Conservation (phyloP, 2,113 vertebrate species). For the Pangasianodon hypophthalmus region DNA sequence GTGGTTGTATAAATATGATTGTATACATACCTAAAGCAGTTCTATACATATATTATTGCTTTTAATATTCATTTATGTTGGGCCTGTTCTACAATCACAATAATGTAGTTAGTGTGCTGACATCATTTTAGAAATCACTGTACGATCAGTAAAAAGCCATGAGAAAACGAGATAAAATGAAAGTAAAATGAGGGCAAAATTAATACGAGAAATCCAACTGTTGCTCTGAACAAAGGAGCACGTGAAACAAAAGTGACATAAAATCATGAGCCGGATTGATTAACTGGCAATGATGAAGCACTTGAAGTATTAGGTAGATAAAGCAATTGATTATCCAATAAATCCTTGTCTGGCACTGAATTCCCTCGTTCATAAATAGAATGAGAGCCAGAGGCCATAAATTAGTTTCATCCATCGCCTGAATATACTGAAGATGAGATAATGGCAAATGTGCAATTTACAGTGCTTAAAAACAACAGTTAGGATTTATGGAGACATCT, state of each 20-base stretch:
- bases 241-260: conserved; percentile 70
- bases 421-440: conserved; percentile 60
- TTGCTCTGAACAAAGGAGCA: conserved; percentile 56
- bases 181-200: conserved; percentile 38
- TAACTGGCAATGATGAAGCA: conserved; percentile 82
- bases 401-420: conserved; percentile 71
- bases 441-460: conserved; percentile 42
- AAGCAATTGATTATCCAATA: conserved; percentile 90
- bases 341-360: conserved; percentile 77
- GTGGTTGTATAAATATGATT: background rate
- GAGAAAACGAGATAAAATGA: background rate
- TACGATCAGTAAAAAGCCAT: background rate
- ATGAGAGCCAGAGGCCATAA: conserved; percentile 75
- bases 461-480: conserved; percentile 12
- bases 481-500: background rate
- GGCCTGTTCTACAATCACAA: background rate
- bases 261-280: conserved; percentile 79
- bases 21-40: background rate
- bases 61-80: background rate
- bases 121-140: background rate
- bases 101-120: background rate
- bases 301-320: conserved; percentile 85
- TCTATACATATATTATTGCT: background rate
- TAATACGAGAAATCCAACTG: conserved; percentile 61
- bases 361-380: conserved; percentile 64